Percentiles rank a stretch among this genome's conserved stretches.
Evolutionary conservation across 2,888 invertebrate species (phyloP).

Genomic region (Caenorhabditis parvicauda): DNA sequence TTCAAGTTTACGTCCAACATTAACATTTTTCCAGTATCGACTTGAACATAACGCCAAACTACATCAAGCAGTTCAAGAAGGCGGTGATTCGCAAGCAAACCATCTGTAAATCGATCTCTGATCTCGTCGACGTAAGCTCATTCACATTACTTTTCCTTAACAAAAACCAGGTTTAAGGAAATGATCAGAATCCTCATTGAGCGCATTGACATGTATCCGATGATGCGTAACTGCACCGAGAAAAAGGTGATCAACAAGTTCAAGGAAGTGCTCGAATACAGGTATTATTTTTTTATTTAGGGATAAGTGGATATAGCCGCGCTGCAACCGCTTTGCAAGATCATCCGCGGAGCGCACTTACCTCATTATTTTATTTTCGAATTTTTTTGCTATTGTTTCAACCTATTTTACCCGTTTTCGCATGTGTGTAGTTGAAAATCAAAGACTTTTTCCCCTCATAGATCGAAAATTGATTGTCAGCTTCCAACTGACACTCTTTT

Average conservation of each 20-base stretch:
- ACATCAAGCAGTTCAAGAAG: slow-evolving; percentile 13
- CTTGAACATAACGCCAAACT: slow-evolving; percentile 8
- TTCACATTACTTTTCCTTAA: neutral
- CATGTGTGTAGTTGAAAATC: neutral
- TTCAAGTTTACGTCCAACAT: neutral
- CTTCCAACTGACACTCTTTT: neutral
- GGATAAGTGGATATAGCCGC: too few relatives aligned
- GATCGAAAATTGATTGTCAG: too few relatives aligned
- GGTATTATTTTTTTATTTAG: slow-evolving; percentile 17
- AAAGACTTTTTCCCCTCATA: neutral
- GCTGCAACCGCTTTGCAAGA: too few relatives aligned
- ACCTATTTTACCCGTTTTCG: too few relatives aligned
- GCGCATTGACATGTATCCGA: slow-evolving; percentile 20
- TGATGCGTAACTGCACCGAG: slow-evolving; percentile 26
- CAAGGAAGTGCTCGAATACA: slow-evolving; percentile 26
- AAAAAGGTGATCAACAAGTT: slow-evolving; percentile 30
- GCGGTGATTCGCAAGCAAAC: neutral
- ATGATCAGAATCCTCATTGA: neutral
- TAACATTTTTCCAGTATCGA: slow-evolving; percentile 7
- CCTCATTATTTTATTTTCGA: too few relatives aligned
- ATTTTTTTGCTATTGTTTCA: too few relatives aligned
- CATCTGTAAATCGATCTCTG: neutral
- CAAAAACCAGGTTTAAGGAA: too few relatives aligned
- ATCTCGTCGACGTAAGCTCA: neutral
- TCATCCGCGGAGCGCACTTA: too few relatives aligned